A percentile compares a stretch with the other conserved stretches of the same genome.
Evolutionary conservation across 2,113 vertebrate species (phyloP).

Genomic region (Lophura nycthemera): DNA sequence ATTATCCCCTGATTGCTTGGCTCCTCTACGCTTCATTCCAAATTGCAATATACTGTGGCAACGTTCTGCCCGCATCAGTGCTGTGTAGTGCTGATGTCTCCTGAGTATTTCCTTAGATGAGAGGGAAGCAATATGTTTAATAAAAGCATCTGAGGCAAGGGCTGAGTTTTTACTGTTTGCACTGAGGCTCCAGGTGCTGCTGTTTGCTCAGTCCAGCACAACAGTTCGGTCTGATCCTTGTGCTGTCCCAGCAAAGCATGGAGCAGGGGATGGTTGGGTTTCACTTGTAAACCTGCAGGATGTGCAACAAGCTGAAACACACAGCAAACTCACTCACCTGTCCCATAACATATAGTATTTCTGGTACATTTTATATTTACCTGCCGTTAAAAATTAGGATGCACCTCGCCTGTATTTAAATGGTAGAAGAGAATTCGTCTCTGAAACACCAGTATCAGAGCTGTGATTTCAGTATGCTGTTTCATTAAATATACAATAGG

Average conservation of each 20-base stretch:
- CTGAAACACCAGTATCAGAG: not conserved
- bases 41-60: accelerated
- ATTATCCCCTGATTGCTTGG: not conserved
- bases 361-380: not conserved
- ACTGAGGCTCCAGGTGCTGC: not conserved
- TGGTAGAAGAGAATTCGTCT: not conserved
- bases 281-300: not conserved
- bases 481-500: not conserved
- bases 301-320: not conserved
- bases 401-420: not conserved
- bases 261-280: not conserved
- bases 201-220: not conserved
- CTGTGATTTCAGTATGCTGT: not conserved
- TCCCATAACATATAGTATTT: not conserved
- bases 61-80: not conserved
- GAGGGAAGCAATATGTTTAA: not conserved
- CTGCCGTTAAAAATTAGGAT: not conserved
- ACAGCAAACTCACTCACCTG: too few relatives aligned
- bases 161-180: not conserved
- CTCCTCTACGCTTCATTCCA: not conserved
- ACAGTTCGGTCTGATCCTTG: not conserved
- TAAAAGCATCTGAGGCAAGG: not conserved
- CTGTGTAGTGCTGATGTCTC: not conserved
- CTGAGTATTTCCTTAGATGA: not conserved
- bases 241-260: not conserved